Conservation (phyloP, 1,140 invertebrate genomes). For the Caenorhabditis elegans region WBcel235 BX284603.4:7754001-7754500, state of each 20-base stretch:
- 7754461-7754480: background rate
- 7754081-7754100: too few relatives aligned
- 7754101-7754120: too few relatives aligned
- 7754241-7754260: too few relatives aligned
- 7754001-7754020: too few relatives aligned
- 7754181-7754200: too few relatives aligned
- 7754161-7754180: background rate
- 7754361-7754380: background rate
- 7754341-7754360: background rate
- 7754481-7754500: background rate
- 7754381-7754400: background rate
- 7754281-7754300: background rate
- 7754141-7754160: background rate
- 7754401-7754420: background rate
- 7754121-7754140: too few relatives aligned
- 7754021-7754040: too few relatives aligned
- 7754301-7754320: background rate
- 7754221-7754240: background rate
- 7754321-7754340: background rate
- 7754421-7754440: background rate
- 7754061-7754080: too few relatives aligned
- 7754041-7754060: too few relatives aligned
- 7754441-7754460: slow-evolving; percentile 18
- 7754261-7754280: background rate
- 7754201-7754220: background rate